Conservation (phyloP, 1,140 invertebrate species). For the Micrasema minimum region DNA sequence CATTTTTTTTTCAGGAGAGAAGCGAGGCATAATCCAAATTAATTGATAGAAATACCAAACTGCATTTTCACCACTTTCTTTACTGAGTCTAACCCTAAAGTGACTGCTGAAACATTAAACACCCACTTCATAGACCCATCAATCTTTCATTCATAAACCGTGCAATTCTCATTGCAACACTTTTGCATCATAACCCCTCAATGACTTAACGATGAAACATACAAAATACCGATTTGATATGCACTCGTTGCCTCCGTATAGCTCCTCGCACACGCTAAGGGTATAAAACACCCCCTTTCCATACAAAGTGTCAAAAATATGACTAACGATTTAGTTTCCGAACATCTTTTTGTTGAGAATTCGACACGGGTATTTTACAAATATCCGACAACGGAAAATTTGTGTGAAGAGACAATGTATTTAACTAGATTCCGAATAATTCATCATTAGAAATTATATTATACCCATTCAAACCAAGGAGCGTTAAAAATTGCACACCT, state of each 20-base stretch:
- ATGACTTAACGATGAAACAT: constrained; percentile 34
- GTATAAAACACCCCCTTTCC: neutral
- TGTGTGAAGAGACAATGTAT: neutral
- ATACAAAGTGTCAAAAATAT: constrained; percentile 7
- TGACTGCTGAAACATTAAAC: constrained; percentile 1
- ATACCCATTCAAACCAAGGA: neutral
- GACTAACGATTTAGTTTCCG: constrained; percentile 13
- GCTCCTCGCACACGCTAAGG: constrained; percentile 34
- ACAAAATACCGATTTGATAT: constrained; percentile 38
- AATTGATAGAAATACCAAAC: too few species aligned
- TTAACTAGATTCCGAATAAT: constrained; percentile 11
- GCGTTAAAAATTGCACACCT: constrained; percentile 2
- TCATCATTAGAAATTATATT: constrained; percentile 15
- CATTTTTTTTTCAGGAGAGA: too few species aligned
- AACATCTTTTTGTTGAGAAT: constrained; percentile 24
- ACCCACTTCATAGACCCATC: neutral
- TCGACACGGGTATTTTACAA: constrained; percentile 10
- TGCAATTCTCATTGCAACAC: neutral
- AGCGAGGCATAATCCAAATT: too few species aligned
- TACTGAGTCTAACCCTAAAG: neutral
- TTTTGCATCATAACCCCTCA: constrained; percentile 26
- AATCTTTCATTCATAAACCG: constrained; percentile 13
- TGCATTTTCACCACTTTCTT: too few species aligned
- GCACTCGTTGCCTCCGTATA: constrained; percentile 40
- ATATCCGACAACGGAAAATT: neutral